A percentile compares a stretch with the other conserved stretches of the same genome.
phyloP scores from a whole-genome alignment of 2,888 invertebrate species.

The Tipula helvola region DNA sequence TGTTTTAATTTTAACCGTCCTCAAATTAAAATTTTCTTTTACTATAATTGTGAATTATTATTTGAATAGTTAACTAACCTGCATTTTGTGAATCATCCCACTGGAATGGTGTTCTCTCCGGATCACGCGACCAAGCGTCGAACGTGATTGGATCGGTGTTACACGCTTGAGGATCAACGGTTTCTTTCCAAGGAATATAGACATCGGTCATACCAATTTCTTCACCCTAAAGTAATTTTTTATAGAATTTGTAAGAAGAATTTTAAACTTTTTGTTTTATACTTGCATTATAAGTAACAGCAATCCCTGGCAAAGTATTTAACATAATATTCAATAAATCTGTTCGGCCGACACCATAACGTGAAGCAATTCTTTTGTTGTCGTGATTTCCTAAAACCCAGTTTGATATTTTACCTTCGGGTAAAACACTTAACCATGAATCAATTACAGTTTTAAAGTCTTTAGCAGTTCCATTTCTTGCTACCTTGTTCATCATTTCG shows the following conservation, averaged over 20 bases:
- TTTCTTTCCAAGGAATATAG: slow-evolving; percentile 38
- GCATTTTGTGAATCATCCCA: slow-evolving; percentile 42
- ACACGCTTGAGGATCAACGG: slow-evolving; percentile 41
- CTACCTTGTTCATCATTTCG: slow-evolving; percentile 40
- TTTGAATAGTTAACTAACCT: slow-evolving; percentile 20
- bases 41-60: not conserved
- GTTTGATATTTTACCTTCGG: slow-evolving; percentile 44
- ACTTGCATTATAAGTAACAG: slow-evolving; percentile 42
- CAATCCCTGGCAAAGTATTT: slow-evolving; percentile 44
- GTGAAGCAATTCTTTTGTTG: slow-evolving; percentile 33
- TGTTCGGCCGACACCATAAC: slow-evolving; percentile 37
- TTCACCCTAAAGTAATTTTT: slow-evolving; percentile 40
- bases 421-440: slow-evolving; percentile 47
- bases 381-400: slow-evolving; percentile 50
- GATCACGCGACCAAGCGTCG: slow-evolving; percentile 38
- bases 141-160: slow-evolving; percentile 36
- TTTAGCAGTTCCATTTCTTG: slow-evolving; percentile 35
- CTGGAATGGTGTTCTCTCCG: slow-evolving; percentile 48
- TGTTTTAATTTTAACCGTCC: not conserved
- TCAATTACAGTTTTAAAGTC: slow-evolving; percentile 40
- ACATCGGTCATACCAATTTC: slow-evolving; percentile 54
- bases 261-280: too few species aligned
- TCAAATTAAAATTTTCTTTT: not conserved
- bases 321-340: slow-evolving; percentile 44
- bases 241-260: not conserved